Conservation (phyloP, 2,888 invertebrate genomes). For the Lymantria monacha region DNA sequence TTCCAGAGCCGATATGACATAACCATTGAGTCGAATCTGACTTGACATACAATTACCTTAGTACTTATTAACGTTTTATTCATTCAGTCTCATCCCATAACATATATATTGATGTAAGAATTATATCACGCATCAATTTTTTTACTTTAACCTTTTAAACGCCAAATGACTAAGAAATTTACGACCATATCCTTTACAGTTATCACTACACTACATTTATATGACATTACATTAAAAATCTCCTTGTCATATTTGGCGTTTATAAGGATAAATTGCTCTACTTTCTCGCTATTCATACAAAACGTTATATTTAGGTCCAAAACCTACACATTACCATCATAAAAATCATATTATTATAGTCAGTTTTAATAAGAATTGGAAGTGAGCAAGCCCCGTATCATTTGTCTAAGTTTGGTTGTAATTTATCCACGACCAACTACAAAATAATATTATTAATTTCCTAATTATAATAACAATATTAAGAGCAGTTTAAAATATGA, state of each 20-base stretch:
- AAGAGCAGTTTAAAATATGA: too few relatives aligned
- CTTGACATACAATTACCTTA: conserved; percentile 42
- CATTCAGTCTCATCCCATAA: conserved; percentile 49
- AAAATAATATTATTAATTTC: too few relatives aligned
- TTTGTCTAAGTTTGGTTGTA: conserved; percentile 35
- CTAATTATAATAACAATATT: neutral
- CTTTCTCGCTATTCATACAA: conserved; percentile 26
- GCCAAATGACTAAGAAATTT: conserved; percentile 8
- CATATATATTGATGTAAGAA: conserved; percentile 31
- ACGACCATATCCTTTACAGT: conserved; percentile 12
- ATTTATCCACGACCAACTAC: conserved; percentile 46
- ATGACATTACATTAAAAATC: neutral
- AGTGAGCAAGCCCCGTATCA: conserved; percentile 64
- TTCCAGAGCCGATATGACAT: conserved; percentile 45
- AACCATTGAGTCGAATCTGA: conserved; percentile 44
- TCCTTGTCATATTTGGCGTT: conserved; percentile 2
- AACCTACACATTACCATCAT: conserved; percentile 24
- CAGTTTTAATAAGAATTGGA: conserved; percentile 36
- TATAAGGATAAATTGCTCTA: conserved; percentile 8
- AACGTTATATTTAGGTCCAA: conserved; percentile 25
- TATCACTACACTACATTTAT: conserved; percentile 14
- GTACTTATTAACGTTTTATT: conserved; percentile 38
- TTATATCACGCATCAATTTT: conserved; percentile 18
- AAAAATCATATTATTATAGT: conserved; percentile 24
- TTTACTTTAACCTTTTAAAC: conserved; percentile 9